These are phyloP conservation scores for Dendrocincla fuliginosa DNA, from an alignment of 2,797 vertebrate species.

Conservation along the genomic window DNA sequence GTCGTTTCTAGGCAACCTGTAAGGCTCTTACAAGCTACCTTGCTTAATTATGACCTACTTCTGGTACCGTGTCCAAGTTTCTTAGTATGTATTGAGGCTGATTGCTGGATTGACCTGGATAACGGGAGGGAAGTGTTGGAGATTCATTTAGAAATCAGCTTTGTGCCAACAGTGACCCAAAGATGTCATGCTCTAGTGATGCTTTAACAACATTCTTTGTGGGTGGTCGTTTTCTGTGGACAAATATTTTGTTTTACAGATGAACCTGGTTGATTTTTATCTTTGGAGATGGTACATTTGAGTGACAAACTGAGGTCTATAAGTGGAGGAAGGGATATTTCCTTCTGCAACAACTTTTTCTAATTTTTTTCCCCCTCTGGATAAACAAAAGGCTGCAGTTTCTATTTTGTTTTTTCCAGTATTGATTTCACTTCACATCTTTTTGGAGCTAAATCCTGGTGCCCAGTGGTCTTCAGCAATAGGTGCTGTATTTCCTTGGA, in stretches of 20 bases:
- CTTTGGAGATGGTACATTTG: neutral
- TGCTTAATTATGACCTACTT: slow-evolving; percentile 65
- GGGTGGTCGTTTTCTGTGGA: neutral
- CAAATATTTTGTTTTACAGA: neutral
- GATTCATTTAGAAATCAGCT: neutral
- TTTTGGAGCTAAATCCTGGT: neutral
- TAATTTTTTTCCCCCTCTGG: neutral
- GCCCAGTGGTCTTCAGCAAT: neutral
- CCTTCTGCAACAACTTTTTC: neutral
- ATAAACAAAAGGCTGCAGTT: neutral
- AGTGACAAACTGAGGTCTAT: neutral
- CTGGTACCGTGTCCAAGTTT: slow-evolving; percentile 21
- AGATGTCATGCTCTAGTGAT: neutral
- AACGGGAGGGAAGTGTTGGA: neutral
- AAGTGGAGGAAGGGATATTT: neutral
- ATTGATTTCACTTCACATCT: neutral
- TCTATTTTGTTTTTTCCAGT: neutral
- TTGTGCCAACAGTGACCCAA: neutral
- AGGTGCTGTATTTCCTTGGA: slow-evolving; percentile 26
- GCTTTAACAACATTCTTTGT: neutral
- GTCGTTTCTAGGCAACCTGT: slow-evolving; percentile 67
- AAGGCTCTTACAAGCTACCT: slow-evolving; percentile 35
- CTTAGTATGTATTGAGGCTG: neutral
- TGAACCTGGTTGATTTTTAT: neutral
- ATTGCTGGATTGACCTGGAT: slow-evolving; percentile 6